Percentiles rank a stretch among this genome's conserved stretches.
Evolutionary conservation across 2,113 vertebrate species (phyloP).

Genomic region (Melospiza georgiana): DNA sequence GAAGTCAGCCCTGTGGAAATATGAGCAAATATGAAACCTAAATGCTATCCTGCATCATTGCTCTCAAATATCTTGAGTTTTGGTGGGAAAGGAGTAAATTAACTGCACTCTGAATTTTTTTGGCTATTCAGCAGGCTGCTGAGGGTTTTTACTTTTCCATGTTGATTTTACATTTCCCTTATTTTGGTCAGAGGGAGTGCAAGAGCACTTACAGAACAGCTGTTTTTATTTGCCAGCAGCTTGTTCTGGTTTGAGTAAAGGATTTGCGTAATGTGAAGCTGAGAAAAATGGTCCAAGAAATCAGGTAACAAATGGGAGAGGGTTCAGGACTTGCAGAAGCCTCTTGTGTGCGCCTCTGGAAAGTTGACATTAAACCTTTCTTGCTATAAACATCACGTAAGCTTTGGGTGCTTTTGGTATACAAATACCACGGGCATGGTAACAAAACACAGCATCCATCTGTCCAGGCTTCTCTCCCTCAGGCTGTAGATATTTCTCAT

Average conservation of each 20-base stretch:
- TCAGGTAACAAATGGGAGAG: neutral
- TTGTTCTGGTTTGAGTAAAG: neutral
- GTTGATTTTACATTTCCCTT: neutral
- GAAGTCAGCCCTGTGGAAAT: neutral
- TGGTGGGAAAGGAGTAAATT: neutral
- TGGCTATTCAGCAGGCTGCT: neutral
- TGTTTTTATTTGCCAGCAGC: neutral
- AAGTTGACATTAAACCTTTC: neutral
- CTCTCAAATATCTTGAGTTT: neutral
- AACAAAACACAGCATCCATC: neutral
- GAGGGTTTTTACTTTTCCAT: neutral
- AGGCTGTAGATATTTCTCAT: neutral
- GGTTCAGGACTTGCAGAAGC: neutral
- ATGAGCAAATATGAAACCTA: neutral
- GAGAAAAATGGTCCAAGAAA: neutral
- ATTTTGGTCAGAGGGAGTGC: neutral
- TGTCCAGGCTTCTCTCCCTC: neutral
- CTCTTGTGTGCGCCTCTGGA: neutral
- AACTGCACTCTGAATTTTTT: neutral
- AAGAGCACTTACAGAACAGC: neutral
- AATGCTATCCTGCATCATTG: neutral
- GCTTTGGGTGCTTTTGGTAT: neutral
- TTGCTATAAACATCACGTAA: constrained; percentile 10
- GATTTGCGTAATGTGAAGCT: neutral
- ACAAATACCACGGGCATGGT: neutral